Evolutionary conservation across 2,888 invertebrate species (phyloP).

Genomic region (Drosophila rubida): DNA sequence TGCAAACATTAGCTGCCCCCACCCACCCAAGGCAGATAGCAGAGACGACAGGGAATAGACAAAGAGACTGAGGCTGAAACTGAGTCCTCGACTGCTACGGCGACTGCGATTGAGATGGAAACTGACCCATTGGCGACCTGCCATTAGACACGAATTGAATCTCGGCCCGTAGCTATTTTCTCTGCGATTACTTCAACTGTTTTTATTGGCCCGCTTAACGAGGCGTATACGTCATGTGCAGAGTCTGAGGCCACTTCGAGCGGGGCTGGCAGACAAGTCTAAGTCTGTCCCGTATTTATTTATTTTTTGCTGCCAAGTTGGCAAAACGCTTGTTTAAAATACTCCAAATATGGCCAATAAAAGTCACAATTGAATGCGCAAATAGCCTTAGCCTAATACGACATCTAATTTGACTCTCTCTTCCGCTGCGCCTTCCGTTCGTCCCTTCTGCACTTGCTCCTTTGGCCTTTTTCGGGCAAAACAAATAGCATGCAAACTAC

Average conservation of each 20-base stretch:
- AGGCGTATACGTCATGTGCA: constrained; percentile 62
- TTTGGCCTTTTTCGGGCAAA: constrained; percentile 9
- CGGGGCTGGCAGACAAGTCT: constrained; percentile 3
- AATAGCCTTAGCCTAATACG: constrained; percentile 21
- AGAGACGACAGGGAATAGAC: constrained; percentile 32
- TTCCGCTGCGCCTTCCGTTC: not conserved
- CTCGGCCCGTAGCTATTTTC: constrained; percentile 43
- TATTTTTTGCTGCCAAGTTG: constrained; percentile 7
- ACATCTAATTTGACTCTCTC: constrained; percentile 14
- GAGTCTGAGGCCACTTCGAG: not conserved
- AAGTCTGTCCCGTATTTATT: constrained; percentile 19
- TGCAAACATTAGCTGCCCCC: constrained; percentile 70
- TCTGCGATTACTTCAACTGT: constrained; percentile 53
- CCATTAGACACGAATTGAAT: constrained; percentile 42
- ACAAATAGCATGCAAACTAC: constrained; percentile 5
- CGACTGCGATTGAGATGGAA: constrained; percentile 6
- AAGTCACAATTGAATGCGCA: constrained; percentile 47
- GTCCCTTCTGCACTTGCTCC: not conserved
- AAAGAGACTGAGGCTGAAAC: not conserved
- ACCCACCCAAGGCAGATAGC: constrained; percentile 36
- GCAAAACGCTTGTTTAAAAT: constrained; percentile 57
- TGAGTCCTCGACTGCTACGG: not conserved
- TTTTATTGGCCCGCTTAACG: constrained; percentile 69
- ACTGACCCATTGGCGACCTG: constrained; percentile 44
- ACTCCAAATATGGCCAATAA: constrained; percentile 38